Evolutionary conservation across 2,113 vertebrate genomes (phyloP).

Genomic region (Garra rufa): DNA sequence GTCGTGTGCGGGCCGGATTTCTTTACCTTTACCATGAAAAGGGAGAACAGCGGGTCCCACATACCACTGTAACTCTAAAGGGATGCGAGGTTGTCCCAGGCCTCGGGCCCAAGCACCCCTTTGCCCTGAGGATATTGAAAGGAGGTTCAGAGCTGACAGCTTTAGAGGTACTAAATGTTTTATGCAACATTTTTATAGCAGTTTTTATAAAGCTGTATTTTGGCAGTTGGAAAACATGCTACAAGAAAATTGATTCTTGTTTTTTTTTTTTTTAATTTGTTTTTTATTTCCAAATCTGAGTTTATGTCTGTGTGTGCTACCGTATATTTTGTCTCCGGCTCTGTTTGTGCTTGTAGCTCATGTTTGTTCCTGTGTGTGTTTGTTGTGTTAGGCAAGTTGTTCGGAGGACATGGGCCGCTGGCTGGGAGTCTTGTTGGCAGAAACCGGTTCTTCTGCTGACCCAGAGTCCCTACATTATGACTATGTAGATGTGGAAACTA

Average conservation of each 20-base stretch:
- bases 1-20: slow-evolving; percentile 83
- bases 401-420: slow-evolving; percentile 94
- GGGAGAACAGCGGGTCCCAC: slow-evolving; percentile 78
- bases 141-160: slow-evolving; percentile 81
- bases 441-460: slow-evolving; percentile 82
- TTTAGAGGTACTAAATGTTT: slow-evolving; percentile 81
- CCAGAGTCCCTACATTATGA: slow-evolving; percentile 95
- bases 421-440: slow-evolving; percentile 92
- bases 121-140: slow-evolving; percentile 91
- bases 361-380: slow-evolving; percentile 30
- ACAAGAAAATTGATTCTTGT: too few relatives aligned
- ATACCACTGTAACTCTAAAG: slow-evolving; percentile 79
- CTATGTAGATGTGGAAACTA: slow-evolving; percentile 95
- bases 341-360: neutral
- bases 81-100: slow-evolving; percentile 89
- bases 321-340: neutral
- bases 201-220: neutral
- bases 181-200: neutral
- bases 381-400: slow-evolving; percentile 82
- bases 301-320: neutral
- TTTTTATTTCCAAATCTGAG: neutral
- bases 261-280: too few relatives aligned
- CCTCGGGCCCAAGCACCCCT: slow-evolving; percentile 90
- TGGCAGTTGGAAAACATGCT: neutral
- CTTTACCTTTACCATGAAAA: slow-evolving; percentile 89